Evolutionary conservation across 2,113 vertebrate genomes (phyloP), one percentile per base, ranked within the genome.

Genomic region (Phylloscopus trochilus): DNA sequence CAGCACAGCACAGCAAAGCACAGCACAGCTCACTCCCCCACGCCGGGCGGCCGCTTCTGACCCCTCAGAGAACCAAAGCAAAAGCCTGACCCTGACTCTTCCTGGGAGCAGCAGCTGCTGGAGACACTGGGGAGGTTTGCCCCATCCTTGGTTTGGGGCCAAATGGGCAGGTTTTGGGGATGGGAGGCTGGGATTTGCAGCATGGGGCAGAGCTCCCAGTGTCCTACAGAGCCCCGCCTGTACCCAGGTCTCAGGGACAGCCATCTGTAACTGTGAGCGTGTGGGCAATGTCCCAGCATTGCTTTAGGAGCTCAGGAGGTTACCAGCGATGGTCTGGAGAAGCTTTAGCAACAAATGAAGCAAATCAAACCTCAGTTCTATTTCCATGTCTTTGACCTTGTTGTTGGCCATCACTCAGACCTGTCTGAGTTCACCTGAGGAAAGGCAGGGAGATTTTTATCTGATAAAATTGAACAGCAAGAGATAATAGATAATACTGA

Each of bases 41-140:
- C 0, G 0, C 75, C 8, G 62, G 19, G 56, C 0, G 0, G 64
- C 55, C 0, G 1, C 68, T 83, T 44, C 83, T 44, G 85, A 52
- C 39, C 49, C 56, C 64, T 44, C 2, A 1, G 13, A 51, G 15
- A 58, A 43, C 19, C 14, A 33, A 33, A 87, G 72, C 43, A 83
- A 73, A 89, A 74, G 21, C 39, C 35, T 24, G 2, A 1, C 51
- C 62, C 33, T 2, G 5, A 22, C 1, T 0, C 3, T 14, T 23
- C 46, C 49, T 23, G 4, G 27, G 53, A 85, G 39, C 73, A 90
- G 49, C 73, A 78, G 91, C 66, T 81, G 66, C 47, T 9, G 4
- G 33, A 78, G 52, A 72, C 24, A 19, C 21, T 5, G 20, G 1
- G 1, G 52, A 66, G 33, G 6, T 74, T 70, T 85, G 74, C 15